phyloP scores from a whole-genome alignment of 2,888 invertebrate genomes.

The Rhopalosiphum nymphaeae region DNA sequence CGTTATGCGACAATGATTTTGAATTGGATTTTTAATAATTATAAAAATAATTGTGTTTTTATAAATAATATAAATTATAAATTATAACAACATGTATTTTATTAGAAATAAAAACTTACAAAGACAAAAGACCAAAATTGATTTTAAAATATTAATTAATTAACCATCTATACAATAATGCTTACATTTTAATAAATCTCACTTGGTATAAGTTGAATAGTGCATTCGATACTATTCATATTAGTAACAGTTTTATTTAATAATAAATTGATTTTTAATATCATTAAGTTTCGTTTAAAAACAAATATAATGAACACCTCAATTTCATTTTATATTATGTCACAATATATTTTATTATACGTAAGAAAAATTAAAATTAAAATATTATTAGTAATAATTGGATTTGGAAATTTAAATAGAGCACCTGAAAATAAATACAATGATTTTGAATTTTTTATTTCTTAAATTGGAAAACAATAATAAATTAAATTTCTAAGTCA shows the following conservation, averaged over 20 bases:
- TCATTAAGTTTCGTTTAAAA: background rate
- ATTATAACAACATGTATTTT: conserved; percentile 13
- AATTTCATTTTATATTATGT: background rate
- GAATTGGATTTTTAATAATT: background rate
- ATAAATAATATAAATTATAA: conserved; percentile 29
- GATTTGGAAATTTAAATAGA: background rate
- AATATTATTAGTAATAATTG: background rate
- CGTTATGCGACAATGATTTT: conserved; percentile 31
- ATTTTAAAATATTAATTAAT: conserved; percentile 22
- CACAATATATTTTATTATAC: background rate
- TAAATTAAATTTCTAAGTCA: background rate
- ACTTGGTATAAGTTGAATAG: background rate
- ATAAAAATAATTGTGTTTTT: background rate
- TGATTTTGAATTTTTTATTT: background rate
- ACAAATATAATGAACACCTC: background rate
- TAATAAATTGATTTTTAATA: background rate
- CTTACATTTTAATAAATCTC: background rate
- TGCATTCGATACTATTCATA: background rate
- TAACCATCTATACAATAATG: background rate
- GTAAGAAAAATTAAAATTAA: background rate
- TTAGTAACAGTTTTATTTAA: background rate
- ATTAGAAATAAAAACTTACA: background rate
- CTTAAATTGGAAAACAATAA: background rate
- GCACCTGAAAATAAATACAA: background rate
- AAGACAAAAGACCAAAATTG: conserved; percentile 15